phyloP scores from a whole-genome alignment of 2,888 invertebrate species.

The Alentia gelatinosa region DNA sequence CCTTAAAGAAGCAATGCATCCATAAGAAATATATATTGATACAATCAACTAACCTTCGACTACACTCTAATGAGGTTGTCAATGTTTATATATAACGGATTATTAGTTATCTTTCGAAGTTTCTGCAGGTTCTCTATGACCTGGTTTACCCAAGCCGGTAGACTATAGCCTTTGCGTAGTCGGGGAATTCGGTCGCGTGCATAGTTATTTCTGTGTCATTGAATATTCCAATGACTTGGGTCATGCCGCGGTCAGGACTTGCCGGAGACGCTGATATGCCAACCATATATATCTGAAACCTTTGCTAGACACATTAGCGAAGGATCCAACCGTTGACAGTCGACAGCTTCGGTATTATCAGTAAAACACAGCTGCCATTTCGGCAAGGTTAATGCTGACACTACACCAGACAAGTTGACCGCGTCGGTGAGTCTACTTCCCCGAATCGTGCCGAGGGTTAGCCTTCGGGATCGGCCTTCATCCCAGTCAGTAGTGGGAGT shows the following conservation, averaged over 20 bases:
- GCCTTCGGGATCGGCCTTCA: too few relatives aligned
- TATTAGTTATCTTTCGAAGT: background rate
- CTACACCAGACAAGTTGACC: background rate
- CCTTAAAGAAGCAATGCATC: too few relatives aligned
- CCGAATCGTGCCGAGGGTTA: too few relatives aligned
- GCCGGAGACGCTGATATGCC: background rate
- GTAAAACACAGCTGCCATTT: background rate
- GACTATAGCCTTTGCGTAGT: background rate
- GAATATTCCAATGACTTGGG: conserved; percentile 42
- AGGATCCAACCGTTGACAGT: background rate
- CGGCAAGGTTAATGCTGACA: background rate
- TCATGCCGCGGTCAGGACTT: background rate
- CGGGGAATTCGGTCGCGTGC: conserved; percentile 5
- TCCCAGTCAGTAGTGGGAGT: too few relatives aligned
- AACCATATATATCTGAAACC: background rate
- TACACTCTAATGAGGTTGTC: background rate
- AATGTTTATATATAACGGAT: background rate
- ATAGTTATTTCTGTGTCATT: conserved; percentile 23
- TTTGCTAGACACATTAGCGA: background rate
- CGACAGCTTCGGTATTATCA: background rate
- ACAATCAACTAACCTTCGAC: background rate
- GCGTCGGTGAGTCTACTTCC: too few relatives aligned
- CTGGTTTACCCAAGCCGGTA: background rate
- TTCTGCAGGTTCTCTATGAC: background rate
- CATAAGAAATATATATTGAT: too few relatives aligned